phyloP scores from a whole-genome alignment of 2,797 vertebrate genomes.

The Halcyon badia region DNA sequence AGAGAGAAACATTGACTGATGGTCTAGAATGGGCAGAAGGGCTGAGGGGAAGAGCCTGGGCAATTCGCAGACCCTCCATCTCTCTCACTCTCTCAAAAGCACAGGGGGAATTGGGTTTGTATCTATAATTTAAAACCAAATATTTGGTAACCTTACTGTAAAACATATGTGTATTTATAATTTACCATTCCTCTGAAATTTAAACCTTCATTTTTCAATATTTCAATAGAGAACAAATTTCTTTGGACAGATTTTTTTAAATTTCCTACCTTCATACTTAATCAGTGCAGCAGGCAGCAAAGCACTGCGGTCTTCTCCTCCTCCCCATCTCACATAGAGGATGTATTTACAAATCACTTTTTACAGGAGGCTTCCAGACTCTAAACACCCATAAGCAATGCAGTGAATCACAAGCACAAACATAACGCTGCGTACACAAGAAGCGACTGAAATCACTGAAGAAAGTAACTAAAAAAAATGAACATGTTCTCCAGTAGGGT shows the following conservation, averaged over 20 bases:
- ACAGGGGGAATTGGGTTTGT: background rate
- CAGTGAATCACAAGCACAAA: constrained; percentile 46
- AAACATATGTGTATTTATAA: background rate
- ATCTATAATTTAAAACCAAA: background rate
- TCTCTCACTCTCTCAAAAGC: background rate
- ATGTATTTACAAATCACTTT: constrained; percentile 29
- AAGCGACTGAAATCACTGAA: background rate
- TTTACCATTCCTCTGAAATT: background rate
- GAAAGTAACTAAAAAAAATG: constrained; percentile 21
- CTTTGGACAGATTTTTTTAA: background rate
- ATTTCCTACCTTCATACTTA: background rate
- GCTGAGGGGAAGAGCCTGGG: background rate
- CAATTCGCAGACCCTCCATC: background rate
- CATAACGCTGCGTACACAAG: background rate
- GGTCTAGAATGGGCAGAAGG: background rate
- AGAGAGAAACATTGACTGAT: background rate
- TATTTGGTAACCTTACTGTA: background rate
- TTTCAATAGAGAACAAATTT: background rate
- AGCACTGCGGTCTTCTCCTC: background rate
- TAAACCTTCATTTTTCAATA: background rate
- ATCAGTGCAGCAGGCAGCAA: background rate
- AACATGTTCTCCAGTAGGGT: background rate
- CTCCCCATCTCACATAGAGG: background rate
- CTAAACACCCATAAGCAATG: constrained; percentile 14
- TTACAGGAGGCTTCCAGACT: constrained; percentile 12